Evolutionary conservation across 2,113 vertebrate species (phyloP).

Genomic region (Sapajus apella): DNA sequence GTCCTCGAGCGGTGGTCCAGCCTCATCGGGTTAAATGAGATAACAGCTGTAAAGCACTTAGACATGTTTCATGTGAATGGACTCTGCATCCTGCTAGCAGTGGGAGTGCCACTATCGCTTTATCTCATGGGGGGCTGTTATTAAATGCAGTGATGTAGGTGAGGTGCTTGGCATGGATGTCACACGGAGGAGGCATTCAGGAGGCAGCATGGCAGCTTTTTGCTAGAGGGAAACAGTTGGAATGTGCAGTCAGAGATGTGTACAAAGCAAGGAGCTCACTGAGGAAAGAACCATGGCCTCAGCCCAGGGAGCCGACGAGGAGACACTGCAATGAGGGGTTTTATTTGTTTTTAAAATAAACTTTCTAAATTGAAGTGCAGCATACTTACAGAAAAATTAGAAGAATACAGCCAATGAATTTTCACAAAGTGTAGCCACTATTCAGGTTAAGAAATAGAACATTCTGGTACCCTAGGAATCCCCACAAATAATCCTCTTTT

Average conservation of each 20-base stretch:
- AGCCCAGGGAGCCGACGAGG: not conserved
- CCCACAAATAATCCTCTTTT: not conserved
- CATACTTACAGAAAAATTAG: not conserved
- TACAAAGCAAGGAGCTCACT: not conserved
- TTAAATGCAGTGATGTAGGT: not conserved
- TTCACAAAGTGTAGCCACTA: not conserved
- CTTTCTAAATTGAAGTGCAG: not conserved
- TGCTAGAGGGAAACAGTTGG: not conserved
- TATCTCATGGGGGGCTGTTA: not conserved
- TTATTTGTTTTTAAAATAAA: not conserved
- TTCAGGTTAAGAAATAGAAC: not conserved
- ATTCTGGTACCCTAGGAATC: not conserved
- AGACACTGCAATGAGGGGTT: not conserved
- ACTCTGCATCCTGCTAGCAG: not conserved
- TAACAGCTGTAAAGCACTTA: not conserved
- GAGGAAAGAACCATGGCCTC: not conserved
- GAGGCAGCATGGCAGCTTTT: not conserved
- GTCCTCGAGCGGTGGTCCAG: not conserved
- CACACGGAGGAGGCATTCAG: not conserved
- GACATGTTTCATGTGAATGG: accelerated
- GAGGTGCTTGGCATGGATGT: not conserved
- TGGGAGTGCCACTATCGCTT: not conserved
- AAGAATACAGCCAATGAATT: not conserved
- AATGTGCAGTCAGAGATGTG: not conserved
- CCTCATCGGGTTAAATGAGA: not conserved